These are phyloP conservation scores for Campaea margaritaria DNA, from an alignment of 2,888 invertebrate species.

Conservation along the genomic window DNA sequence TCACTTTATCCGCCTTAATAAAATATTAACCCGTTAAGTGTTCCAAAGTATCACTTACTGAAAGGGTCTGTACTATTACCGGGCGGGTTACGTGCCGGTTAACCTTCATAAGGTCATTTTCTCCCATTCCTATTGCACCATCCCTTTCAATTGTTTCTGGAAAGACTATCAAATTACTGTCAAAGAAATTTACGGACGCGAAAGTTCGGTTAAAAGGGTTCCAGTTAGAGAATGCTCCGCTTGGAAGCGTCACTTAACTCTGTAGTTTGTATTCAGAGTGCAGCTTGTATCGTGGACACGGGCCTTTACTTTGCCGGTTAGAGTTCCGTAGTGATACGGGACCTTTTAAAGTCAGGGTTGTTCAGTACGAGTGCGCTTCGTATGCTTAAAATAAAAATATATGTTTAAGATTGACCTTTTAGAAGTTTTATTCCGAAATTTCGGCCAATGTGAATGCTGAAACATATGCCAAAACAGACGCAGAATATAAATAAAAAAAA, in stretches of 20 bases:
- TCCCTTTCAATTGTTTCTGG: slow-evolving; percentile 43
- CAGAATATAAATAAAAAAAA: too few species aligned
- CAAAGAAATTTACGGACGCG: slow-evolving; percentile 35
- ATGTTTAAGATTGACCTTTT: too few species aligned
- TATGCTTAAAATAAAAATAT: too few species aligned
- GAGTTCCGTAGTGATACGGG: slow-evolving; percentile 14
- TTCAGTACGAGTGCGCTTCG: slow-evolving; percentile 22
- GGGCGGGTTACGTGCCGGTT: slow-evolving; percentile 28
- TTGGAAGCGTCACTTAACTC: slow-evolving; percentile 55
- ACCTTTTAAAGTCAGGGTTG: slow-evolving; percentile 9
- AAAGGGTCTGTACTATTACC: slow-evolving; percentile 34
- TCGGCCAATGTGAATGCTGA: too few species aligned
- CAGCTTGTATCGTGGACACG: slow-evolving; percentile 62
- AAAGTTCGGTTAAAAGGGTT: slow-evolving; percentile 54
- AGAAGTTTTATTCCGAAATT: too few species aligned
- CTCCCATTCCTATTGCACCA: slow-evolving; percentile 42
- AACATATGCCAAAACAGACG: too few species aligned
- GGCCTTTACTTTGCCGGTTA: slow-evolving; percentile 59
- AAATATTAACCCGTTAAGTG: slow-evolving; percentile 40
- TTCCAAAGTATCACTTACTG: slow-evolving; percentile 41
- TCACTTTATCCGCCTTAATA: slow-evolving; percentile 27
- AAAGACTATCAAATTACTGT: slow-evolving; percentile 43
- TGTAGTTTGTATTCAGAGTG: slow-evolving; percentile 70
- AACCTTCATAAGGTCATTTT: slow-evolving; percentile 40
- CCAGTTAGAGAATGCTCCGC: slow-evolving; percentile 30